Evolutionary conservation across 2,113 vertebrate species (phyloP).

Genomic region (Notothenia coriiceps): DNA sequence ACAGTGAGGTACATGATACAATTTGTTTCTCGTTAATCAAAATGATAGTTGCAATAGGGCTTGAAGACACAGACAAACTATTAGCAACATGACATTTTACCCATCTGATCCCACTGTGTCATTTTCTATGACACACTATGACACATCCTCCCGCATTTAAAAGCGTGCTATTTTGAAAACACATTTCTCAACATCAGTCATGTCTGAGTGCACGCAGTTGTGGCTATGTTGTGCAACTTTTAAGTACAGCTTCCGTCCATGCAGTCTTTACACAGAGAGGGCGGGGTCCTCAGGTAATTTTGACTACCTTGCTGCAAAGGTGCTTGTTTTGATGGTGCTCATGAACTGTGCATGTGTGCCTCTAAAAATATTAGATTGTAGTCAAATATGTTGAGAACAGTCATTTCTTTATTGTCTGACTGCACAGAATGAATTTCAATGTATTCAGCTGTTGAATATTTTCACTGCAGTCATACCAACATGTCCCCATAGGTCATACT

Average conservation of each 20-base stretch:
- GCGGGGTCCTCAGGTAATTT: slow-evolving; percentile 38
- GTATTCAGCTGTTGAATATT: slow-evolving; percentile 36
- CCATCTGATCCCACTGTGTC: slow-evolving; percentile 59
- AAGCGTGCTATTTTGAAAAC: slow-evolving; percentile 67
- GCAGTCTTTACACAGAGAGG: slow-evolving; percentile 42
- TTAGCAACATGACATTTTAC: slow-evolving; percentile 57
- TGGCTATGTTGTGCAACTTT: slow-evolving; percentile 76
- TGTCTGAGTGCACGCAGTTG: slow-evolving; percentile 68
- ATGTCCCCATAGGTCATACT: slow-evolving; percentile 34
- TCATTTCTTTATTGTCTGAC: background rate
- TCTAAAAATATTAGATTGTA: background rate
- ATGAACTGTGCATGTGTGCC: background rate
- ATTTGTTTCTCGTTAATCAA: slow-evolving; percentile 12
- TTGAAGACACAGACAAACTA: slow-evolving; percentile 18
- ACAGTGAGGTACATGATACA: background rate
- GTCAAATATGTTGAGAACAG: background rate
- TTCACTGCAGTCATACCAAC: slow-evolving; percentile 18
- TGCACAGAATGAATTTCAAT: background rate
- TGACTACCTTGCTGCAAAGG: slow-evolving; percentile 35
- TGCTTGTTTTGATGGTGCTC: slow-evolving; percentile 9
- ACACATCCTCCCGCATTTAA: slow-evolving; percentile 69
- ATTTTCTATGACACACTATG: slow-evolving; percentile 65
- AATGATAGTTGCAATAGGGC: slow-evolving; percentile 8
- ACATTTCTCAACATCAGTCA: slow-evolving; percentile 69
- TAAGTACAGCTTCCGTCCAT: slow-evolving; percentile 59